These are phyloP conservation scores for Eupithecia abbreviata DNA, from an alignment of 2,888 invertebrate species.

Conservation along the genomic window DNA sequence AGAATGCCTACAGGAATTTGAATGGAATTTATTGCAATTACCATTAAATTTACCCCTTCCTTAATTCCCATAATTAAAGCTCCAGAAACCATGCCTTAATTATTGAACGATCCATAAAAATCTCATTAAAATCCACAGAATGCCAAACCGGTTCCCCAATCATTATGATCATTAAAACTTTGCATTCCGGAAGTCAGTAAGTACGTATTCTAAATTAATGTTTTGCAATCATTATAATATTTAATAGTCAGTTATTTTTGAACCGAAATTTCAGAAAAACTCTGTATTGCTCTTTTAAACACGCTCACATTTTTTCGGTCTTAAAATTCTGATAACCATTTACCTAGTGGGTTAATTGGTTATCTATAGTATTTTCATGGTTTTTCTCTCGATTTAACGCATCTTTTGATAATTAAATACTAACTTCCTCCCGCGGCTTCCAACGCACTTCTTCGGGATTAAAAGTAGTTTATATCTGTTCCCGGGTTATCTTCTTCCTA, in stretches of 20 bases:
- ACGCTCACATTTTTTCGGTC: background rate
- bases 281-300: background rate
- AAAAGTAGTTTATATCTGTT: too few species aligned
- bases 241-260: background rate
- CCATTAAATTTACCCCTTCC: slow-evolving; percentile 2
- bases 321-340: background rate
- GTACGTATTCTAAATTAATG: background rate
- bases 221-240: background rate
- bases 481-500: too few species aligned
- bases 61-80: background rate
- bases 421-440: too few species aligned
- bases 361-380: too few species aligned
- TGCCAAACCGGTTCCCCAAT: slow-evolving; percentile 52
- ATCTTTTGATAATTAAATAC: too few species aligned
- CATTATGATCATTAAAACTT: slow-evolving; percentile 56
- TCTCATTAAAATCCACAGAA: slow-evolving; percentile 47
- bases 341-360: background rate
- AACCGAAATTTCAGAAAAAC: background rate
- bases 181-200: slow-evolving; percentile 35
- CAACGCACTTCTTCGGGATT: too few species aligned
- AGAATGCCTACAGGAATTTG: background rate
- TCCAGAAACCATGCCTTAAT: slow-evolving; percentile 19
- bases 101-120: slow-evolving; percentile 34
- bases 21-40: slow-evolving; percentile 2
- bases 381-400: too few species aligned